A percentile compares a stretch with the other conserved stretches of the same genome.
Conservation (phyloP, 2,888 invertebrate species). For the Glomeris marginata region DNA sequence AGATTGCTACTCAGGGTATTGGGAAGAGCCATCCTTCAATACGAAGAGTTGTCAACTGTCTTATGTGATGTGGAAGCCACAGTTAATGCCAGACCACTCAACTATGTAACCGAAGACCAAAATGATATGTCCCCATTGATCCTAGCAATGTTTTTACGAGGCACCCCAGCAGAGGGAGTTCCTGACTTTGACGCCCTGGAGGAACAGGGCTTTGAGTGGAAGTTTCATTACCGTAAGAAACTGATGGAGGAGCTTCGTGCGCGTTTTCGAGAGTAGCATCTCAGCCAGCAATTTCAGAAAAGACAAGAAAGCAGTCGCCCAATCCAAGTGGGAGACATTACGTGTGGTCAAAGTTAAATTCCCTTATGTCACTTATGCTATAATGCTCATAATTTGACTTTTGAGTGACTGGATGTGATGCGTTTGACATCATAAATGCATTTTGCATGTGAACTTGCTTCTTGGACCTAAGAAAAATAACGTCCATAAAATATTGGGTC, state of each 20-base stretch:
- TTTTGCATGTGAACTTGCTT: too few relatives aligned
- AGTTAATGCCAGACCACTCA: conserved; percentile 27
- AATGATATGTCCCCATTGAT: conserved; percentile 16
- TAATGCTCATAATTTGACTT: too few relatives aligned
- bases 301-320: too few relatives aligned
- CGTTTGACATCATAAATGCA: too few relatives aligned
- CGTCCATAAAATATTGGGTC: too few relatives aligned
- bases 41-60: conserved; percentile 23
- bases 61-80: conserved; percentile 22
- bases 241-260: background rate
- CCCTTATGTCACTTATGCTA: too few relatives aligned
- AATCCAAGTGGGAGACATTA: too few relatives aligned
- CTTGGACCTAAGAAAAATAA: too few relatives aligned
- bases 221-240: background rate
- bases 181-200: background rate
- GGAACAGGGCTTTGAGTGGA: too few relatives aligned
- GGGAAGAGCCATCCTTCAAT: conserved; percentile 23
- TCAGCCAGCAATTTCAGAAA: background rate
- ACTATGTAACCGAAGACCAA: conserved; percentile 20
- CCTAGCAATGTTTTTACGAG: conserved; percentile 13
- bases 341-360: too few relatives aligned
- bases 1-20: conserved; percentile 24
- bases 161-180: background rate
- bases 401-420: too few relatives aligned
- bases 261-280: background rate